Evolutionary conservation across 2,888 invertebrate genomes (phyloP), one percentile per base, ranked within the genome.

Genomic region (Carterocephalus palaemon): DNA sequence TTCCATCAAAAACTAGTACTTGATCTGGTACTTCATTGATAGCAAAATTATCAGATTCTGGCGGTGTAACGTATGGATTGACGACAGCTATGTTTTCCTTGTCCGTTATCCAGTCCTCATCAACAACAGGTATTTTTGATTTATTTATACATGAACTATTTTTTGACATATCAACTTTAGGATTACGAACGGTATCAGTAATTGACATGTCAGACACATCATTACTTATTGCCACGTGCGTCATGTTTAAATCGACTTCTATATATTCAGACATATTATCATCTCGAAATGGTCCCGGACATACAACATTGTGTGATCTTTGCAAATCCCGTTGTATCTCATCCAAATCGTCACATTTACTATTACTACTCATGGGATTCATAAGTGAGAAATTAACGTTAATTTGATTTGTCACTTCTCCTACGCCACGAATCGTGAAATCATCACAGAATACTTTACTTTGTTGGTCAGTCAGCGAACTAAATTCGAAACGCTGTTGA

Each of bases 151-250:
- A 58, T 20, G 26, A 41, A 17, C 37, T 50, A 34, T 47, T 70
- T 53, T 63, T 72, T 4, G 68, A 62, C 4, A 49, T 53, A n/a
- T 70, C 67, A 0, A 80, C 75, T 54, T 77, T 72, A 0, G 77
- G 75, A 47, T 67, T 71, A 1, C 56, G 63, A 8, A 85, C 61
- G 0, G 74, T 76, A 16, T 82, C 79, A 1, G 84, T 84, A 20
- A 84, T 77, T 0, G 84, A 83, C 82, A 85, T 83, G 50, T 85
- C 77, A 7, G 67, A 73, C 3, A 68, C 72, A 12, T 75, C 70
- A 28, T 58, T 65, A 1, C 47, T 58, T 1, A 66, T 12, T 0
- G 51, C 57, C 4, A 63, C 59, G 22, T 70, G 67, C 0, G 83
- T 85, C 47, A 60, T 64, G 23, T 84, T 75, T 1, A 84, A 51